These are phyloP conservation scores for Onchidella celtica DNA, from an alignment of 2,888 invertebrate genomes.

Conservation along the genomic window DNA sequence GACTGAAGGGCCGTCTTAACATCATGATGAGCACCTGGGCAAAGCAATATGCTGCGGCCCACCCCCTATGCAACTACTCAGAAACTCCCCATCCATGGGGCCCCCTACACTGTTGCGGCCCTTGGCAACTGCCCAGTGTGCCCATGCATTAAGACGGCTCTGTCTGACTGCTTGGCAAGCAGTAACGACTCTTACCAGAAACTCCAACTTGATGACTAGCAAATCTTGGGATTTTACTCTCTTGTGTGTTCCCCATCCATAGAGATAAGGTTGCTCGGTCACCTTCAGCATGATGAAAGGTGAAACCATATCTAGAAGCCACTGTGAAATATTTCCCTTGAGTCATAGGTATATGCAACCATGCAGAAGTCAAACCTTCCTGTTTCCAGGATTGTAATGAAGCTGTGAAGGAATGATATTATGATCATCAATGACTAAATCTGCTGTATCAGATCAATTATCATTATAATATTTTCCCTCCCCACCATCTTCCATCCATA, in stretches of 20 bases:
- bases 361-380: conserved; percentile 63
- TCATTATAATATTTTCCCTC: no score
- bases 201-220: conserved; percentile 78
- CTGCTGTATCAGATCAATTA: no score
- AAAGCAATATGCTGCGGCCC: no score
- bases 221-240: conserved; percentile 69
- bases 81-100: no score
- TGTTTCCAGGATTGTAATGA: conserved; percentile 64
- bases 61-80: no score
- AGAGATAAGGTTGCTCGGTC: conserved; percentile 65
- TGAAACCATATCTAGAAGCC: conserved; percentile 71
- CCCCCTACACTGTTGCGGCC: no score
- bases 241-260: conserved; percentile 63
- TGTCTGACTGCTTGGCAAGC: no score
- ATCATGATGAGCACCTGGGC: no score
- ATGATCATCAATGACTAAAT: background rate
- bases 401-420: conserved; percentile 35
- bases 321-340: conserved; percentile 65
- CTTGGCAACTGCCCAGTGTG: no score
- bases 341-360: conserved; percentile 71
- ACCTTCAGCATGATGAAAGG: conserved; percentile 77
- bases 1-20: no score
- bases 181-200: conserved; percentile 65
- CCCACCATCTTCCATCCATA: no score
- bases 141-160: no score